Percentiles rank a stretch among this genome's conserved stretches.
These are phyloP conservation scores for Dermatophagoides farinae DNA, from an alignment of 1,140 invertebrate genomes.

Conservation along the genomic window DNA sequence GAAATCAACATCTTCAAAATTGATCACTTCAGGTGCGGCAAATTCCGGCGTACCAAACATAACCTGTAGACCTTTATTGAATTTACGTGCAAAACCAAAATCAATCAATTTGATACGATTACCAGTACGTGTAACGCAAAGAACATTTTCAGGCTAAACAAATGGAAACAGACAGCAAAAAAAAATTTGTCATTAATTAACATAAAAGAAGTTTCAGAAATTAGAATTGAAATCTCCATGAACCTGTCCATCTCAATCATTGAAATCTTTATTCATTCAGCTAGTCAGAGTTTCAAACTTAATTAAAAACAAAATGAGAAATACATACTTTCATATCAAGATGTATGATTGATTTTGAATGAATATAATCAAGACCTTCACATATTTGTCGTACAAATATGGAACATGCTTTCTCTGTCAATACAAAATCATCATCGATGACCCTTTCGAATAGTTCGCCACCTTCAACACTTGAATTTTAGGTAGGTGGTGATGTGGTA, in stretches of 20 bases:
- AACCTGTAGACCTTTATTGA: slow-evolving; percentile 57
- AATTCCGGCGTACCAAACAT: slow-evolving; percentile 98
- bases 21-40: slow-evolving; percentile 92
- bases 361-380: slow-evolving; percentile 87
- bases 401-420: slow-evolving; percentile 82
- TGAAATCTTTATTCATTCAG: too few relatives aligned
- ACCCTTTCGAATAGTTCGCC: slow-evolving; percentile 95
- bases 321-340: slow-evolving; percentile 37
- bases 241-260: too few relatives aligned
- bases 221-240: too few relatives aligned
- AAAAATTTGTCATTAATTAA: neutral
- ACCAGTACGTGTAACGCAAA: slow-evolving; percentile 78
- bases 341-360: slow-evolving; percentile 91
- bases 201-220: too few relatives aligned
- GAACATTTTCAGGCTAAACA: slow-evolving; percentile 95
- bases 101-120: slow-evolving; percentile 96
- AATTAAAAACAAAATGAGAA: neutral
- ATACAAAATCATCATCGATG: slow-evolving; percentile 87
- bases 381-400: slow-evolving; percentile 93
- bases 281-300: too few relatives aligned
- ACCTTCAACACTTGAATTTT: slow-evolving; percentile 65
- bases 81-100: slow-evolving; percentile 80
- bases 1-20: slow-evolving; percentile 75
- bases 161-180: slow-evolving; percentile 60
- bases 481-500: too few relatives aligned